A percentile compares a stretch with the other conserved stretches of the same genome.
phyloP scores from a whole-genome alignment of 2,888 invertebrate species.

The Chloroclysta siterata region DNA sequence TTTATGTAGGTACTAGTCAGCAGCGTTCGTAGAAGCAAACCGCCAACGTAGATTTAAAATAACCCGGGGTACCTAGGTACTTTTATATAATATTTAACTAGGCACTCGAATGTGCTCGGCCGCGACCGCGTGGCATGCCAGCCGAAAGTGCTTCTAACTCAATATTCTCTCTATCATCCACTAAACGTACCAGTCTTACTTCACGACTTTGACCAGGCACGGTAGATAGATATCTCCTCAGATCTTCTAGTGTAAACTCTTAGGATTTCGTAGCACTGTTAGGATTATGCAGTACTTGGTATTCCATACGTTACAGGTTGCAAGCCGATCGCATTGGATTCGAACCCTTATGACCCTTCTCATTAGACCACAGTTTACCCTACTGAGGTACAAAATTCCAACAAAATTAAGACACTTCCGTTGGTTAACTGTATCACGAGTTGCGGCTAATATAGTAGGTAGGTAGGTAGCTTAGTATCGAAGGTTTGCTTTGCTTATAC shows the following conservation, averaged over 20 bases:
- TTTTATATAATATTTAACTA: constrained; percentile 64
- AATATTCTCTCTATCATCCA: constrained; percentile 29
- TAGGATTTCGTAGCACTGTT: too few species aligned
- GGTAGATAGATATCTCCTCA: too few species aligned
- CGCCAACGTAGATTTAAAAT: constrained; percentile 78
- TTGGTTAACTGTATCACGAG: constrained; percentile 14
- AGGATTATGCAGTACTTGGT: too few species aligned
- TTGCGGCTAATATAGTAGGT: constrained; percentile 3
- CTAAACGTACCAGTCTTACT: too few species aligned
- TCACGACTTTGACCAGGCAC: too few species aligned
- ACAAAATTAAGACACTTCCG: constrained; percentile 36
- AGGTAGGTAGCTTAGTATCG: constrained; percentile 10
- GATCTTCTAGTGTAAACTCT: too few species aligned
- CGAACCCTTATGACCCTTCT: background rate
- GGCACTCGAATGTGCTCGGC: constrained; percentile 52
- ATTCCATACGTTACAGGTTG: too few species aligned
- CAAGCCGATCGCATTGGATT: constrained; percentile 19
- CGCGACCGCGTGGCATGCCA: constrained; percentile 37
- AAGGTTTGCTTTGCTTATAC: constrained; percentile 44
- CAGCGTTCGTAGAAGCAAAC: constrained; percentile 64
- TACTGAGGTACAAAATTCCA: constrained; percentile 33
- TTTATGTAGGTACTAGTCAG: constrained; percentile 45
- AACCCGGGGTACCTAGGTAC: constrained; percentile 59
- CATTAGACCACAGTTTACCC: constrained; percentile 4
- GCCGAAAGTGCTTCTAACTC: constrained; percentile 32